phyloP scores from a whole-genome alignment of 1,140 invertebrate species.

The Mizuhopecten yessoensis region DNA sequence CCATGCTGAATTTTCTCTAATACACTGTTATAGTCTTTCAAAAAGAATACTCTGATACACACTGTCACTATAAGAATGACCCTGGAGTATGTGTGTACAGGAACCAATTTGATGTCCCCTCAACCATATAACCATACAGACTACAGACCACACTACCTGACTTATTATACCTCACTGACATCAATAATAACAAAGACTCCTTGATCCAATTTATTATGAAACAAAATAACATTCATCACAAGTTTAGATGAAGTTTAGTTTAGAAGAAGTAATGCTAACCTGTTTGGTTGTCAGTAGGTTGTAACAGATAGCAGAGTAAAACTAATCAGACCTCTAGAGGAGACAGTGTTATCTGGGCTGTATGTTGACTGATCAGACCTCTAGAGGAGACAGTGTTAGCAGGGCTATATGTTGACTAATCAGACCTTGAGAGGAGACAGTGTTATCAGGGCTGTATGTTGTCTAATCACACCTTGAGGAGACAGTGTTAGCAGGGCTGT shows the following conservation, averaged over 20 bases:
- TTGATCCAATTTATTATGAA: neutral
- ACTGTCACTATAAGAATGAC: neutral
- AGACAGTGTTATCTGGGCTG: too few species aligned
- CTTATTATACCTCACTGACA: neutral
- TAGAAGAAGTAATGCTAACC: neutral
- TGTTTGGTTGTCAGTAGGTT: too few species aligned
- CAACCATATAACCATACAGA: neutral
- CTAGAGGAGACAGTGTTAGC: too few species aligned
- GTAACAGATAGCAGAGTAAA: too few species aligned
- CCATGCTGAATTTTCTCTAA: neutral
- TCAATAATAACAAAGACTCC: neutral
- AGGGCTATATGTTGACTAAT: too few species aligned
- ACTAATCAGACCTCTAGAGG: too few species aligned
- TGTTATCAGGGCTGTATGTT: too few species aligned
- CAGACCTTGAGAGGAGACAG: too few species aligned
- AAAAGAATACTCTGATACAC: too few species aligned
- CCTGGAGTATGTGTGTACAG: neutral
- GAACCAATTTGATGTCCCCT: neutral
- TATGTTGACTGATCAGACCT: too few species aligned
- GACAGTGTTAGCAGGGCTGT: too few species aligned
- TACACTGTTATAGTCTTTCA: neutral
- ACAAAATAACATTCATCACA: neutral
- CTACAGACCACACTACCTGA: neutral
- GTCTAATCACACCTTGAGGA: too few species aligned
- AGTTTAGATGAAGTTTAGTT: neutral